Percentiles rank a stretch among this genome's conserved stretches.
These are phyloP conservation scores for Channa striata DNA, from an alignment of 2,797 vertebrate genomes.

Conservation along the genomic window DNA sequence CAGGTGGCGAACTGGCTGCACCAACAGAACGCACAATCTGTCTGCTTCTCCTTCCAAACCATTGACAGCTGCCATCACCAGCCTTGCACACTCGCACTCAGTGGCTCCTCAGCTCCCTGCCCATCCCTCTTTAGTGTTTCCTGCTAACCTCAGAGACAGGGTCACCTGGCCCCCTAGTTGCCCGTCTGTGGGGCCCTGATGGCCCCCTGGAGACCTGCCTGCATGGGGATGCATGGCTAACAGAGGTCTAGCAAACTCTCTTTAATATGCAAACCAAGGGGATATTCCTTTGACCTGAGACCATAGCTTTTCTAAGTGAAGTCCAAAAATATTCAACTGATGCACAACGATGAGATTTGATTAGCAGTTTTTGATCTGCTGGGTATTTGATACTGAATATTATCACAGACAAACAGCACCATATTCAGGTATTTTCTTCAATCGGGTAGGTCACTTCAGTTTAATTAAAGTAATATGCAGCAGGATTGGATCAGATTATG, in stretches of 20 bases:
- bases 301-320: slow-evolving; percentile 75
- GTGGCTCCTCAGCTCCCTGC: slow-evolving; percentile 83
- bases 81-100: slow-evolving; percentile 88
- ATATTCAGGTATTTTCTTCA: slow-evolving; percentile 38
- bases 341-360: slow-evolving; percentile 65
- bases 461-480: slow-evolving; percentile 43
- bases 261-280: slow-evolving; percentile 81
- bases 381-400: slow-evolving; percentile 65
- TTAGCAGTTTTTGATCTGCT: slow-evolving; percentile 68
- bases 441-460: slow-evolving; percentile 39
- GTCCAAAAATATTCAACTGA: slow-evolving; percentile 74
- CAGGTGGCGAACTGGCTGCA: slow-evolving; percentile 92
- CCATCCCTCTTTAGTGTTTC: slow-evolving; percentile 85
- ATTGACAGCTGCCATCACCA: slow-evolving; percentile 91
- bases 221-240: slow-evolving; percentile 76
- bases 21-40: slow-evolving; percentile 92
- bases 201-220: slow-evolving; percentile 85
- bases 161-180: slow-evolving; percentile 83
- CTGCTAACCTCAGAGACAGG: slow-evolving; percentile 84
- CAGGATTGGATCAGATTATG: slow-evolving; percentile 32
- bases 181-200: slow-evolving; percentile 86
- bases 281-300: slow-evolving; percentile 80
- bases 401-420: slow-evolving; percentile 53
- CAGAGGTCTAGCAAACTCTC: slow-evolving; percentile 78
- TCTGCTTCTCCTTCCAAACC: slow-evolving; percentile 91